Base-by-base conservation (phyloP, 1,140 invertebrate species). In the Aculops lycopersici region DNA sequence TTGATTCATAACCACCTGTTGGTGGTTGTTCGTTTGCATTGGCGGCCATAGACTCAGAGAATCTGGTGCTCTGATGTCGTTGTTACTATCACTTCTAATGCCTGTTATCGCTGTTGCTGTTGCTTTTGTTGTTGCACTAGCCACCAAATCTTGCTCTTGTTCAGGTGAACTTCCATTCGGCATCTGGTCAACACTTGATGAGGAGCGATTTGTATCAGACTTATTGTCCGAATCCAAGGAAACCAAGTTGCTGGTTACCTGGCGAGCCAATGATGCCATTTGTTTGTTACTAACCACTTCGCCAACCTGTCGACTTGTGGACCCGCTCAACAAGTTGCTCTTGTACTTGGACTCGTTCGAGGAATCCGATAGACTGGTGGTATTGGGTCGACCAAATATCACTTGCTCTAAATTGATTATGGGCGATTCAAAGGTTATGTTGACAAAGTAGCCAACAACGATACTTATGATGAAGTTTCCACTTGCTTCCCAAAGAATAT, bases 401-500 rank as follows among this genome's bases (percentile, higher is more conserved):
- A n/a, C n/a, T 38, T 38, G 5, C 17, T 38, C 37, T 16, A 38
- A 18, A 15, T n/a, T 18, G 37, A 38, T 8, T 15, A 38, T 15
- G 5, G 37, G 37, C 5, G 37, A 38, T 38, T 38, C 37, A 16
- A 38, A 38, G 5, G 16, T 8, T 15, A 38, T 38, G 37, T 38
- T 15, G 5, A 38, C n/a, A 8, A 38, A 38, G 16, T 38, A 38
- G 5, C 5, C 37, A 18, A 38, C 37, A 8, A 38, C 5, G 5
- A 38, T 16, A 16, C 37, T 38, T 5, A 16, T 16, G 8, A 38
- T 12, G 8, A 38, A 38, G 16, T 38, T 38, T 12, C n/a, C n/a
- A 12, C n/a, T 38, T n/a, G n/a, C 37, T 8, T 38, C n/a, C n/a
- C 17, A 38, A 8, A 38, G n/a, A 40, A 44, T 46, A 19, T 44